Conservation (phyloP, 2,888 invertebrate species). For the Drosophila robusta region DNA sequence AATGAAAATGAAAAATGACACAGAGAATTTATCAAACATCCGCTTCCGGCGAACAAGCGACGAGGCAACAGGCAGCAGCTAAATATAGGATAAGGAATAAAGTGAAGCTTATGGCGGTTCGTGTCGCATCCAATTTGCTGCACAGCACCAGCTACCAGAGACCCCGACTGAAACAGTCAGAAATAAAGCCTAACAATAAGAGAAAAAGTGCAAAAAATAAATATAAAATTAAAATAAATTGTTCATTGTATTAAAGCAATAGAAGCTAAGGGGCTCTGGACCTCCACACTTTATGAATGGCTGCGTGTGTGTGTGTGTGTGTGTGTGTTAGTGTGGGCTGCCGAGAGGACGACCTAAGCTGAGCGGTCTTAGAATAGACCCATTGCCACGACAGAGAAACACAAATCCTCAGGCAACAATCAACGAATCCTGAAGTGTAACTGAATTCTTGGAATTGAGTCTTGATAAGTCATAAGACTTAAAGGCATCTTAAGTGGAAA, state of each 20-base stretch:
- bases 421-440: not conserved
- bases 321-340: not conserved
- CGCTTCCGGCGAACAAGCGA: conserved; percentile 59
- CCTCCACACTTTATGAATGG: not conserved
- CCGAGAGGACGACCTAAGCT: not conserved
- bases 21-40: conserved; percentile 72
- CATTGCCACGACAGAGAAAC: conserved; percentile 12
- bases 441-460: not conserved
- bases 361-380: conserved; percentile 16
- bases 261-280: conserved; percentile 14
- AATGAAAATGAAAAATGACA: conserved; percentile 55
- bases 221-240: conserved; percentile 17
- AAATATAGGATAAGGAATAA: conserved; percentile 39
- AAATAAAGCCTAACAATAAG: conserved; percentile 1
- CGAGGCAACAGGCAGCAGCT: conserved; percentile 11
- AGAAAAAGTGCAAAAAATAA: not conserved
- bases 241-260: conserved; percentile 34
- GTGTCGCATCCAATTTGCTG: conserved; percentile 36
- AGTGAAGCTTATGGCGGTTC: conserved; percentile 30
- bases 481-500: not conserved
- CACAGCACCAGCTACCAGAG: conserved; percentile 8
- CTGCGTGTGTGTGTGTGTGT: not conserved
- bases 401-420: conserved; percentile 3
- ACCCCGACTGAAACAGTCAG: conserved; percentile 1
- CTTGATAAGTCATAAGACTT: not conserved